These are phyloP conservation scores for Drosophila repleta DNA, from an alignment of 1,140 invertebrate genomes.

Conservation along the genomic window DNA sequence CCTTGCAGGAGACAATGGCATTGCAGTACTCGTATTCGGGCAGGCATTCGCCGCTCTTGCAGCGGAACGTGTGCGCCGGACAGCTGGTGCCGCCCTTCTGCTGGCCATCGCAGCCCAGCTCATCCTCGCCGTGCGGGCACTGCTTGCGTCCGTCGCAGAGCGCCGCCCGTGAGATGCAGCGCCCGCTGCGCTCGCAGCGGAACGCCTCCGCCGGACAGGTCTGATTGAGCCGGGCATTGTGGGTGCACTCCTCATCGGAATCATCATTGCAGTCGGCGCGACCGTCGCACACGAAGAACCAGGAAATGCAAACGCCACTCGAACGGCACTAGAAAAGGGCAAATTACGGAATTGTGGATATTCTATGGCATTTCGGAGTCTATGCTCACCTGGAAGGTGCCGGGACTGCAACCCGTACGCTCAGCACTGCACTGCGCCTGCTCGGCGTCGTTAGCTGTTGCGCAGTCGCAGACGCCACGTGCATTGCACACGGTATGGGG, in stretches of 20 bases:
- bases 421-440: slow-evolving; percentile 88
- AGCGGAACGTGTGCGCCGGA: slow-evolving; percentile 92
- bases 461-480: slow-evolving; percentile 92
- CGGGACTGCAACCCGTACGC: slow-evolving; percentile 90
- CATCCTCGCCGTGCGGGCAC: slow-evolving; percentile 92
- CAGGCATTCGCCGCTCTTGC: slow-evolving; percentile 92
- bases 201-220: slow-evolving; percentile 86
- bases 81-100: slow-evolving; percentile 87
- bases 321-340: slow-evolving; percentile 87
- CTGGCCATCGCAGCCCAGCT: slow-evolving; percentile 88
- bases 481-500: slow-evolving; percentile 89
- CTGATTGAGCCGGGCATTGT: slow-evolving; percentile 73
- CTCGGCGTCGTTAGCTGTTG: slow-evolving; percentile 66
- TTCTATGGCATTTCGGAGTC: too few species aligned
- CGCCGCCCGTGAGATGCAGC: slow-evolving; percentile 90
- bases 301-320: slow-evolving; percentile 93
- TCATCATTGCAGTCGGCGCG: slow-evolving; percentile 88
- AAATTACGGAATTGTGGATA: too few species aligned
- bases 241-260: slow-evolving; percentile 91
- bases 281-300: slow-evolving; percentile 97
- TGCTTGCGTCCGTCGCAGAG: slow-evolving; percentile 91
- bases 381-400: slow-evolving; percentile 91
- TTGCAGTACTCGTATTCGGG: slow-evolving; percentile 96
- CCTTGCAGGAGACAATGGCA: slow-evolving; percentile 92
- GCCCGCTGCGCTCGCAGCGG: slow-evolving; percentile 86